Evolutionary conservation across 2,113 vertebrate species (phyloP).

Genomic region (Cynocephalus volans): DNA sequence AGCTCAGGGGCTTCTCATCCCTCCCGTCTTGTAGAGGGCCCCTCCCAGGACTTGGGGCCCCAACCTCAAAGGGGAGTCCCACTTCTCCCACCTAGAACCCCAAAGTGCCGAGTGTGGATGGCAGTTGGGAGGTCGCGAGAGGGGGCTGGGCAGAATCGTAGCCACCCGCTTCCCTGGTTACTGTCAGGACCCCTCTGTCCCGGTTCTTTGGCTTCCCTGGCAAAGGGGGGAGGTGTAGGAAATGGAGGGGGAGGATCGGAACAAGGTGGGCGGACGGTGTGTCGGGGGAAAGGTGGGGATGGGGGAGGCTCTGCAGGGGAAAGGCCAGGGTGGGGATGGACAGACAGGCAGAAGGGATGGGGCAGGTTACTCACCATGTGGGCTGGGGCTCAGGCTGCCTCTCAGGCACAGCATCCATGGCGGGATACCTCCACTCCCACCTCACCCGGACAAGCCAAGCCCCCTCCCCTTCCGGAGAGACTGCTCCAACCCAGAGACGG

Average conservation of each 20-base stretch:
- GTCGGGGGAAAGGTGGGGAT: not conserved
- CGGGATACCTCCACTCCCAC: slow-evolving; percentile 81
- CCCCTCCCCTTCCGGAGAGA: slow-evolving; percentile 83
- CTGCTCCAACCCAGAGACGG: slow-evolving; percentile 67
- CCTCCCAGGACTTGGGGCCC: slow-evolving; percentile 57
- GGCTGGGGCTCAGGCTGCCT: slow-evolving; percentile 80
- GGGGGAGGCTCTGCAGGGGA: slow-evolving; percentile 47
- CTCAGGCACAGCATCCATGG: slow-evolving; percentile 81
- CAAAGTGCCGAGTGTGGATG: slow-evolving; percentile 21
- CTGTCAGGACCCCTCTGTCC: slow-evolving; percentile 1
- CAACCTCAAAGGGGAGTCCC: slow-evolving; percentile 44
- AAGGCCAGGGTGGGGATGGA: slow-evolving; percentile 70
- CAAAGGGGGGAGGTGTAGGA: not conserved
- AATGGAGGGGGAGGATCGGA: not conserved
- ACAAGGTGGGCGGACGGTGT: slow-evolving; percentile 46
- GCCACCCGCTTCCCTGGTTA: slow-evolving; percentile 56
- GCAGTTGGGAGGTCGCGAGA: not conserved
- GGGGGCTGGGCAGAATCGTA: slow-evolving; percentile 53
- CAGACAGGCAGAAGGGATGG: slow-evolving; percentile 60
- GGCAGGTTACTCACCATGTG: slow-evolving; percentile 84
- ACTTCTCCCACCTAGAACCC: slow-evolving; percentile 69
- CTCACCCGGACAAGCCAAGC: slow-evolving; percentile 72
- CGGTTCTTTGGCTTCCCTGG: slow-evolving; percentile 49
- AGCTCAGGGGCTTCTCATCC: slow-evolving; percentile 18
- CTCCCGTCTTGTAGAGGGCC: slow-evolving; percentile 27